Evolutionary conservation across 2,888 invertebrate species (phyloP), one percentile per base, ranked within the genome.

Genomic region (Drosophila helvetica): DNA sequence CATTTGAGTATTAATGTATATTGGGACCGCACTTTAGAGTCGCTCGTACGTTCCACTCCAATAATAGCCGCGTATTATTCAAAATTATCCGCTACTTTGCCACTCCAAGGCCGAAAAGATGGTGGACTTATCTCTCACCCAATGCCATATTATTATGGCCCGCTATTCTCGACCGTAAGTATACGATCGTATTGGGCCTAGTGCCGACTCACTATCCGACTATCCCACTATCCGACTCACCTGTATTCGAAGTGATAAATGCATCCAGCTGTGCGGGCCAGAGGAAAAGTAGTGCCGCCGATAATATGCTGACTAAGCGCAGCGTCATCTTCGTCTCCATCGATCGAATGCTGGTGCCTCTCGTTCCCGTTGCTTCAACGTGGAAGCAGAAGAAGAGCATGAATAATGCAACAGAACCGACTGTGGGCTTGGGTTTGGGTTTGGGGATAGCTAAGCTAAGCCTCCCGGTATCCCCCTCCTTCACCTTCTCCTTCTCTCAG

Each of bases 191-290:
- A 22, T 22, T 30, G 22, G 22, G 5, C 22, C 22, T 3, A 22
- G 22, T 22, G 22, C 22, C 22, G 22, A 22, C 22, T 22, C 22
- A 22, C 22, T 22, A 22, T 22, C 22, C 22, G 5, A 22, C 22
- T 22, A 25, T 25, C 7, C 25, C 25, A 25, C 25, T 22, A 22
- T 22, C 22, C 43, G 15, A 68, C 89, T 88, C 81, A 90, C 90
- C 90, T 85, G 89, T 81, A 58, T 88, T 85, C 75, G 86, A 86
- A 58, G 90, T 84, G 73, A 91, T 86, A 70, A 82, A 91, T 57
- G 90, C 90, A 76, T 88, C 89, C 89, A 91, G 76, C 79, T 90
- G 90, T 69, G 88, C 81, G 65, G 90, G 86, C 80, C 86, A 77
- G 53, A 87, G 72, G 47, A 86, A 70, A 43, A 72, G 69, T 61